These are phyloP conservation scores for Neoarius graeffei DNA, from an alignment of 2,113 vertebrate genomes.

Conservation along the genomic window DNA sequence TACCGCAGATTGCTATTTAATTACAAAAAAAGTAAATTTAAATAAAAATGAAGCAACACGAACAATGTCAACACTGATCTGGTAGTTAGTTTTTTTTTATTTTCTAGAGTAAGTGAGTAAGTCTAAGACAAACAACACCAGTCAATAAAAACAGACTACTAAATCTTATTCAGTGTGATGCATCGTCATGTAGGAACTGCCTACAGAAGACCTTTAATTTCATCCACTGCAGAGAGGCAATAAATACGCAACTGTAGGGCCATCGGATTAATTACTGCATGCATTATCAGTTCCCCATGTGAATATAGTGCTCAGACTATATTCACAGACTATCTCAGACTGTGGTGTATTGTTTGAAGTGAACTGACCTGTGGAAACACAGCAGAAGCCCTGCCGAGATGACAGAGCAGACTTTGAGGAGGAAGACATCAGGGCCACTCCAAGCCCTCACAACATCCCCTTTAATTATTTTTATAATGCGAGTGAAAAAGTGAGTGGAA, in stretches of 20 bases:
- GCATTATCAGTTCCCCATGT: constrained; percentile 22
- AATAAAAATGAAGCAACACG: constrained; percentile 2
- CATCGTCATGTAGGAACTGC: background rate
- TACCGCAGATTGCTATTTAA: background rate
- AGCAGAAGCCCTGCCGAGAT: constrained; percentile 66
- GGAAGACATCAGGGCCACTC: constrained; percentile 63
- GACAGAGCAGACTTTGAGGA: constrained; percentile 55
- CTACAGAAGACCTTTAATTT: background rate
- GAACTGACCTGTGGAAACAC: constrained; percentile 61
- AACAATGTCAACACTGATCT: constrained; percentile 12
- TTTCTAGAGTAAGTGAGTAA: background rate
- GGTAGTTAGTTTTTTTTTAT: constrained; percentile 7
- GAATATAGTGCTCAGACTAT: constrained; percentile 2
- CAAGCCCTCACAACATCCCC: constrained; percentile 61
- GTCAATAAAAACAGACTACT: background rate
- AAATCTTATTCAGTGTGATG: background rate
- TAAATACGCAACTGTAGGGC: background rate
- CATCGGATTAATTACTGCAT: constrained; percentile 20
- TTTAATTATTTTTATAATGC: constrained; percentile 73
- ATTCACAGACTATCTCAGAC: constrained; percentile 14
- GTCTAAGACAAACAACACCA: constrained; percentile 1
- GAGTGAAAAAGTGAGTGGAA: constrained; percentile 72
- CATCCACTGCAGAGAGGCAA: background rate
- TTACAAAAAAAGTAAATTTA: constrained; percentile 18
- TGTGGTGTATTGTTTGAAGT: constrained; percentile 52